Evolutionary conservation across 2,888 invertebrate species (phyloP).

Genomic region (Caradrina clavipalpis): DNA sequence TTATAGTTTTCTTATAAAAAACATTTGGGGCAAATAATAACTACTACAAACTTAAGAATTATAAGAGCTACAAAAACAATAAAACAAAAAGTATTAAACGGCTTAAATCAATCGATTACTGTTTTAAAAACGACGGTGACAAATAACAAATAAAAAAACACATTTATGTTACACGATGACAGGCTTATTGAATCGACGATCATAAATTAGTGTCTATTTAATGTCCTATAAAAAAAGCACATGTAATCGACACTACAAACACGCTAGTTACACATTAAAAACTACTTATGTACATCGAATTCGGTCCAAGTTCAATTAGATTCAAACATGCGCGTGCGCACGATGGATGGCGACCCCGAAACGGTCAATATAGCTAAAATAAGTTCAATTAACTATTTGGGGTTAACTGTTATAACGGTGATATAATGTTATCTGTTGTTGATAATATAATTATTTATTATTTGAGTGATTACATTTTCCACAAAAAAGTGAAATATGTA

Average conservation of each 20-base stretch:
- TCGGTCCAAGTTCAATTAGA: constrained; percentile 80
- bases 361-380: constrained; percentile 34
- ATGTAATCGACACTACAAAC: constrained; percentile 57
- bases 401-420: no score
- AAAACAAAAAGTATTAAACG: not conserved
- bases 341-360: constrained; percentile 39
- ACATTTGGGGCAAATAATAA: no score
- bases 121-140: not conserved
- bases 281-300: constrained; percentile 76
- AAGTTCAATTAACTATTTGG: not conserved
- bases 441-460: no score
- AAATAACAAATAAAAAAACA: constrained; percentile 11
- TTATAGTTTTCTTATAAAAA: no score
- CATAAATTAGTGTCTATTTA: constrained; percentile 38
- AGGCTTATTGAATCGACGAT: constrained; percentile 46
- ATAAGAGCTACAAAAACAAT: not conserved
- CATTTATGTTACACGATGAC: constrained; percentile 36
- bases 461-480: no score
- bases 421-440: no score
- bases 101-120: constrained; percentile 1
- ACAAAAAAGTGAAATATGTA: no score
- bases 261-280: constrained; percentile 75
- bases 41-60: not conserved
- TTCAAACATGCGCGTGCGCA: constrained; percentile 59
- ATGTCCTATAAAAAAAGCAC: constrained; percentile 47